These are phyloP conservation scores for Athalia rosae DNA, from an alignment of 2,888 invertebrate species.

Conservation along the genomic window DNA sequence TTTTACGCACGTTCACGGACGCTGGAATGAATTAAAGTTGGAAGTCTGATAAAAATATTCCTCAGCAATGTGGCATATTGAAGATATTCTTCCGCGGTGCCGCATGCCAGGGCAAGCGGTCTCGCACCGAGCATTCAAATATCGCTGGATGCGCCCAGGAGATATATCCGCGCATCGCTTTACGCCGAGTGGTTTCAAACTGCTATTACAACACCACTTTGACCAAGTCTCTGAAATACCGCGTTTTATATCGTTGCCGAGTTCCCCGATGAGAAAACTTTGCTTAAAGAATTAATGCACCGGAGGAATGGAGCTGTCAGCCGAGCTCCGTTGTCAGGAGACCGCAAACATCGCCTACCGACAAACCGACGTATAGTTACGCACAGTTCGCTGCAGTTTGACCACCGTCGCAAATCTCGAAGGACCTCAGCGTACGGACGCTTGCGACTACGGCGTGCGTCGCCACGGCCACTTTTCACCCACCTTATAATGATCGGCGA, in stretches of 20 bases:
- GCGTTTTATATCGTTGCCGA: neutral
- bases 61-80: conserved; percentile 39
- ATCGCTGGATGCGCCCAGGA: conserved; percentile 28
- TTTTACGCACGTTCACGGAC: conserved; percentile 5
- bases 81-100: conserved; percentile 26
- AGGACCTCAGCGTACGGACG: neutral
- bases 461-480: conserved; percentile 27
- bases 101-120: conserved; percentile 35
- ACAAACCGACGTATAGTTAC: conserved; percentile 33
- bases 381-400: neutral
- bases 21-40: conserved; percentile 20
- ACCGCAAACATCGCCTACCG: neutral
- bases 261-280: neutral
- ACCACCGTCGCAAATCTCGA: neutral
- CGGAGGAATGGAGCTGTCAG: conserved; percentile 26
- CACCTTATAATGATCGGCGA: conserved; percentile 28
- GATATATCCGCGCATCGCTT: conserved; percentile 18
- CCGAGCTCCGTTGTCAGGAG: neutral
- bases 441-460: neutral
- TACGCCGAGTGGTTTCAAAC: conserved; percentile 39
- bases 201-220: conserved; percentile 42
- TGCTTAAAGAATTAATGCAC: conserved; percentile 2
- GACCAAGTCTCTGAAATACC: conserved; percentile 27
- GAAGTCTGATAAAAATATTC: conserved; percentile 37
- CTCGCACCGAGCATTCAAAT: conserved; percentile 34